Evolutionary conservation across 2,797 vertebrate species (phyloP), one percentile per base, ranked within the genome.

Genomic region (Tragopan temminckii): DNA sequence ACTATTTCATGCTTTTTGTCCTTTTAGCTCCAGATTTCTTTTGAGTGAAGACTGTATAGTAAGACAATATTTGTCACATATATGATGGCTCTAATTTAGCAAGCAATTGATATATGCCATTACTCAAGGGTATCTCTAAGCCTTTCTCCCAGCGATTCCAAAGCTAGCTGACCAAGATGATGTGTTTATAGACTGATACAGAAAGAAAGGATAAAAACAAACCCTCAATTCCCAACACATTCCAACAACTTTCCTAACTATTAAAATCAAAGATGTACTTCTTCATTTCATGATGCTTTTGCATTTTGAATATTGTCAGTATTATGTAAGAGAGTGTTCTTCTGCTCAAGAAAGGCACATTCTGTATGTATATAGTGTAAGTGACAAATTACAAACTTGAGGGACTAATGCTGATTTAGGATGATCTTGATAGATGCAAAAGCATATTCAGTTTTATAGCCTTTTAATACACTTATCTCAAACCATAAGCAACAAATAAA

Each of bases 1-100:
- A 80, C 23, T 85, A 50, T 70, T 95, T 74, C 82, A 62, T 94
- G 64, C 58, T 90, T 67, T 92, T 90, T 95, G 88, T 93, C 77
- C 68, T 91, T 90, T 75, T 46, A 93, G 88, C 31, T 75, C 75
- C 25, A 16, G 80, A 59, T 13, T 33, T 80, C 63, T 93, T 91
- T 61, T 14, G 40, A 86, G 15, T n/a, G 76, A 55, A 83, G 87
- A 13, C 27, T 23, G 76, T 7, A 67, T 40, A 88, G 40, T 5
- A 29, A 64, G 53, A 82, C 50, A 76, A 76, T 58, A 40, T 83
- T 57, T 95, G 80, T 75, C 89, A 61, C 2, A 0, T 35, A 38
- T 85, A 64, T 85, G 70, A 87, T 72, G 68, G 58, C 33, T 84
- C 64, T 86, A 74, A 76, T 91, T 74, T 69, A 92, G 64, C 85